Conservation (phyloP, 2,113 vertebrate species). For the Lonchura striata region DNA sequence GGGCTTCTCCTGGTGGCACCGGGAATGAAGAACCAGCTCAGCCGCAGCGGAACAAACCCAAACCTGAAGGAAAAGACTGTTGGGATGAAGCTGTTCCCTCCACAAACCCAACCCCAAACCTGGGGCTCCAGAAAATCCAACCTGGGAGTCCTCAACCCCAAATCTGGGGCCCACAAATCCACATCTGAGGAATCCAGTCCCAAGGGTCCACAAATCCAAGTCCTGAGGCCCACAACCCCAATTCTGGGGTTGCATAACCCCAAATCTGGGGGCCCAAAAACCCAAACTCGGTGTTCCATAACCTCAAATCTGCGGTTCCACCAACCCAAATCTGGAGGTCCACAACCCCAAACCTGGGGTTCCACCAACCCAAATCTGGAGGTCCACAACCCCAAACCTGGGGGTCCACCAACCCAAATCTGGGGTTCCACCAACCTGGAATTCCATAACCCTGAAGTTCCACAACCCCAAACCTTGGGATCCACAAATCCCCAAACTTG, state of each 20-base stretch:
- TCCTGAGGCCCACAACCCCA: background rate
- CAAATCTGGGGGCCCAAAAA: fast-evolving
- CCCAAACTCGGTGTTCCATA: fast-evolving
- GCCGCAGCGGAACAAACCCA: background rate
- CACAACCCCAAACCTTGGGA: too few relatives aligned
- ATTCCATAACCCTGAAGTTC: too few relatives aligned
- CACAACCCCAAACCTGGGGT: too few relatives aligned
- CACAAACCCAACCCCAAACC: background rate
- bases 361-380: too few relatives aligned
- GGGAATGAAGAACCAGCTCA: background rate
- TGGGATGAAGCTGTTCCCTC: background rate
- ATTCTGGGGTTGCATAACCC: background rate
- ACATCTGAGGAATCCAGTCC: background rate
- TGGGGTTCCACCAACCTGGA: too few relatives aligned
- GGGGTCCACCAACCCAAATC: too few relatives aligned
- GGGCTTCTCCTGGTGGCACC: background rate
- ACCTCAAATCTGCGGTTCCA: background rate
- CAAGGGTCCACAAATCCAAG: background rate
- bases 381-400: too few relatives aligned
- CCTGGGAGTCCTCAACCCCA: background rate
- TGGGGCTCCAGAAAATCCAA: background rate
- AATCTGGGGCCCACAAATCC: background rate
- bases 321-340: background rate
- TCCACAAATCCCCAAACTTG: background rate
- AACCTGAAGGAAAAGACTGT: background rate